Percentiles rank a stretch among this genome's conserved stretches.
Evolutionary conservation across 2,888 invertebrate species (phyloP).

Genomic region (Acronicta leporina): DNA sequence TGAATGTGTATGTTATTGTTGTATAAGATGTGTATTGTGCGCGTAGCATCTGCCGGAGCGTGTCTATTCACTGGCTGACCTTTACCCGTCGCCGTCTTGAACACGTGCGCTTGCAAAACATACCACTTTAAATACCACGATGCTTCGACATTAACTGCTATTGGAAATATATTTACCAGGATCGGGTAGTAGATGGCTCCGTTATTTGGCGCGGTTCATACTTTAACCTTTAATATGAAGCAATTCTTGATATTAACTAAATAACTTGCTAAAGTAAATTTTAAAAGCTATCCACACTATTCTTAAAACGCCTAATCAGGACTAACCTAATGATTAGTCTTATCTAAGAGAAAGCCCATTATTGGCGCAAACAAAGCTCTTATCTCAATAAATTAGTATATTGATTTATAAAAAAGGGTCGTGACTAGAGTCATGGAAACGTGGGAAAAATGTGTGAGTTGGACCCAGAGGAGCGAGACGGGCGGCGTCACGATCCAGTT

Average conservation of each 20-base stretch:
- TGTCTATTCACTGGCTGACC: constrained; percentile 80
- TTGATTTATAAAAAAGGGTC: constrained; percentile 59
- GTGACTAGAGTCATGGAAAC: constrained; percentile 70
- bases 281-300: too few relatives aligned
- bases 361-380: constrained; percentile 41
- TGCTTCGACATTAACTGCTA: constrained; percentile 61
- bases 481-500: constrained; percentile 73
- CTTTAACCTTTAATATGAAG: constrained; percentile 7
- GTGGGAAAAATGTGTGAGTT: constrained; percentile 78
- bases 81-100: constrained; percentile 68
- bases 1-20: constrained; percentile 62
- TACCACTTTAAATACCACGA: constrained; percentile 62
- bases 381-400: constrained; percentile 55
- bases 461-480: constrained; percentile 56
- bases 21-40: constrained; percentile 69
- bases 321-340: constrained; percentile 2
- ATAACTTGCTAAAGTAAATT: neutral
- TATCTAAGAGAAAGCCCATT: constrained; percentile 15
- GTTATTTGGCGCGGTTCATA: constrained; percentile 4
- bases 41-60: constrained; percentile 75
- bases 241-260: neutral
- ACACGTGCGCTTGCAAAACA: constrained; percentile 76
- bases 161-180: constrained; percentile 36
- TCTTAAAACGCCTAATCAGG: neutral
- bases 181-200: constrained; percentile 15